Conservation (phyloP, 2,797 vertebrate genomes). For the Thunnus albacares region DNA sequence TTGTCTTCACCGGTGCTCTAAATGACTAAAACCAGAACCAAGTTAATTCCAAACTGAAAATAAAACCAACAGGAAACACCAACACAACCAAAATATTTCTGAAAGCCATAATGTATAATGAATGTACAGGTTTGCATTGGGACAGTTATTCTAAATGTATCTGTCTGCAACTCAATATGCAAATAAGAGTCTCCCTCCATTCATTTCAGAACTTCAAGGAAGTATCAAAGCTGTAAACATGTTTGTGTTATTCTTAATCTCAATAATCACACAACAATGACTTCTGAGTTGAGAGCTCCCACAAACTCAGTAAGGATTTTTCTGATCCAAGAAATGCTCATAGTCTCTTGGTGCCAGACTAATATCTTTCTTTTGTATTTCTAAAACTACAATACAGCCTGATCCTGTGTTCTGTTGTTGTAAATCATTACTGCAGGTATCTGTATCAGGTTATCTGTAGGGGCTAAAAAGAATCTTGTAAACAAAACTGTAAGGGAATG, state of each 20-base stretch:
- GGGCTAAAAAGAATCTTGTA: constrained; percentile 41
- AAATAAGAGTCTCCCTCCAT: too few species aligned
- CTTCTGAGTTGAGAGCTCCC: constrained; percentile 20
- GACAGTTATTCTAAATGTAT: not conserved
- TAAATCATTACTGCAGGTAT: constrained; percentile 9
- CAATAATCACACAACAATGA: constrained; percentile 15
- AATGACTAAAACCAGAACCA: not conserved
- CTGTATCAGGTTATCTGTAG: constrained; percentile 41
- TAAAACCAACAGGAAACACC: not conserved
- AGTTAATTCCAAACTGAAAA: constrained; percentile 12
- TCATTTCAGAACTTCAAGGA: constrained; percentile 10
- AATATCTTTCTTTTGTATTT: constrained; percentile 60
- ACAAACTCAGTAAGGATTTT: constrained; percentile 18
- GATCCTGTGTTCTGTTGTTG: constrained; percentile 35
- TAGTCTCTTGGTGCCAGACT: constrained; percentile 46
- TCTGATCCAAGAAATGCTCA: constrained; percentile 42
- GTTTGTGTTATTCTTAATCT: constrained; percentile 34
- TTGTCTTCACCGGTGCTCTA: not conserved
- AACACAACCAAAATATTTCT: not conserved
- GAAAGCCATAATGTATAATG: not conserved
- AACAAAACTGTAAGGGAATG: constrained; percentile 67
- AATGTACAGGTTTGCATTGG: too few species aligned
- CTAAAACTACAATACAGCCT: constrained; percentile 13
- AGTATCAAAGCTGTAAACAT: constrained; percentile 4
- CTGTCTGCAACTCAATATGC: too few species aligned